phyloP scores from a whole-genome alignment of 2,113 vertebrate genomes.

The Odobenus rosmarus region DNA sequence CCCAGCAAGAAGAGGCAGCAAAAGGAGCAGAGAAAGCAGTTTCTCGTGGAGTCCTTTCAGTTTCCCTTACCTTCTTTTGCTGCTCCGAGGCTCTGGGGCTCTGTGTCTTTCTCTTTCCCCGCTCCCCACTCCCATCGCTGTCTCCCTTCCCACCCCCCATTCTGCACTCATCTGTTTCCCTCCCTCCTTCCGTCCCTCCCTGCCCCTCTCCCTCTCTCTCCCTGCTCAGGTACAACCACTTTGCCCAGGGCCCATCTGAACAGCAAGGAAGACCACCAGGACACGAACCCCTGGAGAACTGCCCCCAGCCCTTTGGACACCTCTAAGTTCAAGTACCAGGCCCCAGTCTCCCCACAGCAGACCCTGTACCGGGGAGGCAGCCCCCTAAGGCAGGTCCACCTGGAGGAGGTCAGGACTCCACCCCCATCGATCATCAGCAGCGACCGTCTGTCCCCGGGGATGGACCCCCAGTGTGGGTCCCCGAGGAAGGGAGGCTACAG shows the following conservation, averaged over 20 bases:
- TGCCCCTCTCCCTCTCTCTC: neutral
- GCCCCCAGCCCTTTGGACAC: neutral
- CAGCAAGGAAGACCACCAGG: slow-evolving; percentile 44
- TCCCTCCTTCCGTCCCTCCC: too few relatives aligned
- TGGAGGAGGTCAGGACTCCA: neutral
- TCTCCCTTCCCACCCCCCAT: neutral
- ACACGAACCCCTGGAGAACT: neutral
- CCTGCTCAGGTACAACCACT: neutral
- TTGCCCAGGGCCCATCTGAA: slow-evolving; percentile 6
- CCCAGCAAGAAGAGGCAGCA: neutral
- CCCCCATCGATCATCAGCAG: neutral
- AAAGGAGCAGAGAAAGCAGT: neutral
- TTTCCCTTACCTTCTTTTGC: neutral
- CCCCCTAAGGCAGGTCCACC: neutral
- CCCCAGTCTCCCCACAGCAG: neutral
- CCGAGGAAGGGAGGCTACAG: neutral
- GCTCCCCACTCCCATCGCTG: fast-evolving
- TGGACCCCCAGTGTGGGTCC: neutral
- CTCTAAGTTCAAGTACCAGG: slow-evolving; percentile 37
- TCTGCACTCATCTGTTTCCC: neutral
- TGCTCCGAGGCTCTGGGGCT: neutral
- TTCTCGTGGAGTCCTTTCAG: neutral
- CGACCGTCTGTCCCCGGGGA: neutral
- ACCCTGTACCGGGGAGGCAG: neutral
- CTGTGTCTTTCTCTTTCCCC: neutral